These are phyloP conservation scores for Chloebia gouldiae DNA, from an alignment of 2,113 vertebrate species.

Conservation along the genomic window DNA sequence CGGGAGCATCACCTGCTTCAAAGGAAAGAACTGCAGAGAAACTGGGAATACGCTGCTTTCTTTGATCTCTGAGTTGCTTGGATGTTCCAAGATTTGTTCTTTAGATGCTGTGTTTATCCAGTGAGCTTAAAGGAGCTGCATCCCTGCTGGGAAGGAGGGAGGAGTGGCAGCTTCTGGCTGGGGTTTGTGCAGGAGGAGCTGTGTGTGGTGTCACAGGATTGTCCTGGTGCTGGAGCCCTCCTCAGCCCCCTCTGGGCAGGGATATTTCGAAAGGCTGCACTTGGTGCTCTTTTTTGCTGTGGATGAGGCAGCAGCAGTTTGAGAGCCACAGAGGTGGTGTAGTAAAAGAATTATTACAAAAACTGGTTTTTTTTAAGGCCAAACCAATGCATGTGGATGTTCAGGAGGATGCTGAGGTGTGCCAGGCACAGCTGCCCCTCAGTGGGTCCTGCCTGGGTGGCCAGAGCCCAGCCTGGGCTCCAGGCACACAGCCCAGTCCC, in stretches of 20 bases:
- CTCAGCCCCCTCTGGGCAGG: not conserved
- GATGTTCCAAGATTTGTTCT: not conserved
- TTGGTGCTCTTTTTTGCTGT: not conserved
- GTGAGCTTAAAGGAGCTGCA: not conserved
- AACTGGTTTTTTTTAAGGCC: not conserved
- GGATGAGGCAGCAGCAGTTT: not conserved
- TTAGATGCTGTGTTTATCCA: not conserved
- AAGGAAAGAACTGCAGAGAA: not conserved
- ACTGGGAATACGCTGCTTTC: not conserved
- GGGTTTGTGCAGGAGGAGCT: not conserved
- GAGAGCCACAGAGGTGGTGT: not conserved
- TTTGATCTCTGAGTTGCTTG: slow-evolving; percentile 19
- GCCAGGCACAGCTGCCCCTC: not conserved
- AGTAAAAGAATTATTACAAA: not conserved
- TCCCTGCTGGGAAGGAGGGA: not conserved
- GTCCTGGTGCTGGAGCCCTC: not conserved
- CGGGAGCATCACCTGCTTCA: not conserved
- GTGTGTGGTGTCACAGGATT: not conserved
- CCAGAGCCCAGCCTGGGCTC: not conserved
- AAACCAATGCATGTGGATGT: not conserved
- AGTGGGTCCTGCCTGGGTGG: not conserved
- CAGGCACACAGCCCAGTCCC: not conserved
- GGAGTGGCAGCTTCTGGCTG: not conserved
- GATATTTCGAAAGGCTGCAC: not conserved
- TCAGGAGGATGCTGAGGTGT: not conserved